Base-by-base conservation (phyloP, 1,140 invertebrate genomes). In the Brachionus rotundiformis region DNA sequence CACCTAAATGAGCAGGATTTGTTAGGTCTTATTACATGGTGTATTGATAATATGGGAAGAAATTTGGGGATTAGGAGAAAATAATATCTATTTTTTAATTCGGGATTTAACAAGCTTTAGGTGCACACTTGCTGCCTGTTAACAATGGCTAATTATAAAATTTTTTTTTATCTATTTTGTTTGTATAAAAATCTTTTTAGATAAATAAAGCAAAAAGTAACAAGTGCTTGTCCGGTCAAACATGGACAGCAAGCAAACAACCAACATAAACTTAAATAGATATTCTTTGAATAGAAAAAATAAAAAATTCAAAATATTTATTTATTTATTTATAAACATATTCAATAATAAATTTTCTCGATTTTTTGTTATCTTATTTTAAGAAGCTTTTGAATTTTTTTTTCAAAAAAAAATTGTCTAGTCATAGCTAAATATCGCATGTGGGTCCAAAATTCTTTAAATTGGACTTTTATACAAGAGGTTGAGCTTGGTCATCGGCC, bases 341-440 rank as follows among this genome's bases (percentile, higher is more conserved):
- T 54, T 54, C n/a, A 54, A 54, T 54, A 54, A 54, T 54, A 54
- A 54, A 6, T 19, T 19, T 54, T 54, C n/a, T 54, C 47, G 19
- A 54, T 54, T 7, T 54, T 54, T 54, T 54, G 47, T 54, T 54
- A 54, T 54, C 19, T n/a, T 54, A 54, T 54, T 54, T 54, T 19
- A 54, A 54, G 47, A 7, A 19, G 47, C 47, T 54, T 54, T 54
- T 54, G 47, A 54, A 54, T 54, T 54, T 54, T 54, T 54, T 19
- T 49, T 19, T 19, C 8, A 19, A 19, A 54, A 54, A 49, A 16
- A 49, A 49, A 19, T 54, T 54, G 47, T 54, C 47, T 54, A 54
- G 47, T 19, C 47, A 54, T 19, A 54, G 47, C 47, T 19, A 54
- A 54, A 54, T 54, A 54, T 19, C 19, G 19, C n/a, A 19, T 8